phyloP scores from a whole-genome alignment of 2,113 vertebrate species.

The Hippocampus comes region DNA sequence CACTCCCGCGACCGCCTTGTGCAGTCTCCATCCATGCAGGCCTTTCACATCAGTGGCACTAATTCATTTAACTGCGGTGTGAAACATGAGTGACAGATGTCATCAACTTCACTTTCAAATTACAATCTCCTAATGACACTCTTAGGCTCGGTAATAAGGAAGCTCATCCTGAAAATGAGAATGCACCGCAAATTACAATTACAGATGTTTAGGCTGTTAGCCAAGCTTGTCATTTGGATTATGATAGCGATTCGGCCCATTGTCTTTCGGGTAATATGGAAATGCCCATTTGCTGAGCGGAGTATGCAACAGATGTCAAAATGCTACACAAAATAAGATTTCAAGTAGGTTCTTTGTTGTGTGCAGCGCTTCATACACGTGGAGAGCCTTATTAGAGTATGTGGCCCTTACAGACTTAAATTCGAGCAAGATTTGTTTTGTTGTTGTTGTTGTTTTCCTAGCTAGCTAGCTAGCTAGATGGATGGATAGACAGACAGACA shows the following conservation, averaged over 20 bases:
- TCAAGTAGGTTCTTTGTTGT: conserved; percentile 28
- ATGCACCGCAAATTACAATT: conserved; percentile 55
- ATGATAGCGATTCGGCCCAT: conserved; percentile 42
- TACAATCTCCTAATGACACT: neutral
- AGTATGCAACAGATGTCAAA: conserved; percentile 16
- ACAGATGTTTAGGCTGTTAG: conserved; percentile 29
- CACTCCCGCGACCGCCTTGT: neutral
- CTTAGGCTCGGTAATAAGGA: conserved; percentile 18
- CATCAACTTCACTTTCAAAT: neutral
- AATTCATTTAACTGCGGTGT: conserved; percentile 4
- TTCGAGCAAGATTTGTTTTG: neutral
- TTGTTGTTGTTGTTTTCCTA: neutral
- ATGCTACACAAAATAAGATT: conserved; percentile 24
- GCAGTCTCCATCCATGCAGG: neutral
- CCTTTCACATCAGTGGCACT: neutral
- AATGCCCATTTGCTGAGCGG: conserved; percentile 6
- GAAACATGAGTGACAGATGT: conserved; percentile 1
- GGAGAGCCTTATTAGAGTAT: conserved; percentile 25
- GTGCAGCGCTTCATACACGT: conserved; percentile 8
- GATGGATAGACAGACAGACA: neutral
- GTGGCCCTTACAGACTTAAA: conserved; percentile 20
- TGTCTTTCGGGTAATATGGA: conserved; percentile 47
- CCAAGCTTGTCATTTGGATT: conserved; percentile 67
- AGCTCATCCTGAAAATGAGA: conserved; percentile 50
- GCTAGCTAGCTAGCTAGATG: neutral